Base-by-base conservation (phyloP, 2,888 invertebrate species). In the Drosophila villosipedis region DNA sequence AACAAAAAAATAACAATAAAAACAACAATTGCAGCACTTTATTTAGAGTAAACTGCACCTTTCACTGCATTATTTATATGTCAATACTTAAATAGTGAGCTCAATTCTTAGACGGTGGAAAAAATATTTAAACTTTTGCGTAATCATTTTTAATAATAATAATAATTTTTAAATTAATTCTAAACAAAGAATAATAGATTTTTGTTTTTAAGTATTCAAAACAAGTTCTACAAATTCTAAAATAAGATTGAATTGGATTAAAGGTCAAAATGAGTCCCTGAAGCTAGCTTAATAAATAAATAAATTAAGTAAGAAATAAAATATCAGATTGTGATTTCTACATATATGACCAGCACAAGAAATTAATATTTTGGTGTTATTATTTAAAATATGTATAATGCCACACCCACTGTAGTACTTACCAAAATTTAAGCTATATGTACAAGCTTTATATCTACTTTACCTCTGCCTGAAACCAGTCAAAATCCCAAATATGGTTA, bases 1-100 rank as follows among this genome's bases (percentile, higher is more conserved):
- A 68, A 28, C 59, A 50, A 6, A 63, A 55, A 55, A 62, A 66
- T 14, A 7, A 22, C 22, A 47, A 12, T 6, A 70, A 59, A 71
- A 65, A 53, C 5, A n/a, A 72, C 7, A 70, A 41, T 7, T 57
- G 12, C 69, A 57, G 19, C 7, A 33, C 35, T 49, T 43, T 58
- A 43, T 25, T 30, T 30, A 37, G 67, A 66, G 43, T 33, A 64
- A 41, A 4, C 49, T 53, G 39, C 6, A 6, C 19, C n/a, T 25
- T 50, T 39, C 9, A 14, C 22, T 39, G 39, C 5, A 31, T 19
- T 33, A 3, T n/a, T 10, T 10, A 19, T 16, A 25, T 16, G 28
- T 14, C 25, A 7, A 3, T 28, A 37, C 37, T 2, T 28, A n/a
- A 39, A 14, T 19, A 28, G 1, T 10, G 19, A 19, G 10, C 25